phyloP scores from a whole-genome alignment of 2,113 vertebrate genomes.

The Ammodramus savannarum region DNA sequence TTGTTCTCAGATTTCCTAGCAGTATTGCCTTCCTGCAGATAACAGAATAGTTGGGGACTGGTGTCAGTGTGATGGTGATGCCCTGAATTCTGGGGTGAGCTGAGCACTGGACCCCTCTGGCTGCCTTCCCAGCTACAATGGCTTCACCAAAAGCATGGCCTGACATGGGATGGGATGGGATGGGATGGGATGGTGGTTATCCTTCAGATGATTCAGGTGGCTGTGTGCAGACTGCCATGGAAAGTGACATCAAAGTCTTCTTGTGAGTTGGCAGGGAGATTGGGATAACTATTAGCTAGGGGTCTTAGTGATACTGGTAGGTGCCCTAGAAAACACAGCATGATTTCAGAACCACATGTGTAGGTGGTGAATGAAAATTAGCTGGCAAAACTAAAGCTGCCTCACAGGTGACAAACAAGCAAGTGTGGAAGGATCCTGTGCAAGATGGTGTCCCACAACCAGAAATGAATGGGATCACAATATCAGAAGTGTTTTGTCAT shows the following conservation, averaged over 20 bases:
- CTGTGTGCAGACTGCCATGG: neutral
- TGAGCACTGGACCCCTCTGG: neutral
- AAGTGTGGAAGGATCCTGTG: neutral
- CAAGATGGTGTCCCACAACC: neutral
- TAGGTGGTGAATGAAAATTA: neutral
- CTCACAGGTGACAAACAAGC: neutral
- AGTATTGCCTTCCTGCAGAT: neutral
- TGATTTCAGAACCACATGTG: neutral
- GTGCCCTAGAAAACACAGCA: neutral
- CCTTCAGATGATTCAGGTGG: no score
- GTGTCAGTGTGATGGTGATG: fast-evolving
- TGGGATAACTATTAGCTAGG: neutral
- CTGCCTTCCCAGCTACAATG: neutral
- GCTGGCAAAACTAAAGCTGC: neutral
- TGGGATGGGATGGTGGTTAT: neutral
- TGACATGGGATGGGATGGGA: neutral
- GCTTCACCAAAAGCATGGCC: neutral
- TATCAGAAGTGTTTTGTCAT: neutral
- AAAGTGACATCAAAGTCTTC: neutral
- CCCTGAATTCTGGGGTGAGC: neutral
- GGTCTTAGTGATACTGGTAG: neutral
- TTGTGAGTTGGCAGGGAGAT: neutral
- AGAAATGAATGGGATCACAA: neutral
- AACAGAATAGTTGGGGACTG: neutral
- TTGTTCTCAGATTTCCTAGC: neutral